phyloP scores from a whole-genome alignment of 2,888 invertebrate genomes.

The Spodoptera picta region DNA sequence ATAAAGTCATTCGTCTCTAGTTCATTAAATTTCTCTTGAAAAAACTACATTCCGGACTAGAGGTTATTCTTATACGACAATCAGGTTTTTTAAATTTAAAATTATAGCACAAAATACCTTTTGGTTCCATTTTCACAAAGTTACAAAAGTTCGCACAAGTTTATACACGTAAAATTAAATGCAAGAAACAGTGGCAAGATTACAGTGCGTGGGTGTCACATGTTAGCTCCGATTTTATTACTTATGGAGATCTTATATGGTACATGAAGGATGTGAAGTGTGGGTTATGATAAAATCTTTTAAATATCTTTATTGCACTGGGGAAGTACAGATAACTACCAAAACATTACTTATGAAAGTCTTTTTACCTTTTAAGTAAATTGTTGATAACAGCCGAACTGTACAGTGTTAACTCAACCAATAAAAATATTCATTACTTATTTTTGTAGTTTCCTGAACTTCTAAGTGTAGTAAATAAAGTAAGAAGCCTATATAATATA shows the following conservation, averaged over 20 bases:
- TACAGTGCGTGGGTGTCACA: constrained; percentile 42
- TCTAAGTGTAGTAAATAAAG: constrained; percentile 5
- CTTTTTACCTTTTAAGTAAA: too few relatives aligned
- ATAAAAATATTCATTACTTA: too few relatives aligned
- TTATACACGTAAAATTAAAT: constrained; percentile 70
- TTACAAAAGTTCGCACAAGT: constrained; percentile 27
- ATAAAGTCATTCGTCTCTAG: constrained; percentile 43
- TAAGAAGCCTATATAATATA: neutral
- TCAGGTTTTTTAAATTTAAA: constrained; percentile 44
- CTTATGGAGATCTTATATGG: neutral
- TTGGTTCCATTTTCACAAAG: constrained; percentile 48
- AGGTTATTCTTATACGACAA: constrained; percentile 46
- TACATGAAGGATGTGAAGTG: constrained; percentile 4
- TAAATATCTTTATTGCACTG: constrained; percentile 8
- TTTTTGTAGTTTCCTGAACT: constrained; percentile 9
- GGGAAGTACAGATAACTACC: neutral
- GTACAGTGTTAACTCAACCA: too few relatives aligned
- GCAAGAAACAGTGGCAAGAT: constrained; percentile 81
- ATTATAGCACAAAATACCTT: constrained; percentile 52
- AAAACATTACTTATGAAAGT: neutral
- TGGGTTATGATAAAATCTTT: constrained; percentile 1
- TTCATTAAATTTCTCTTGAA: constrained; percentile 45
- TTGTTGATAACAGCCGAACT: too few relatives aligned
- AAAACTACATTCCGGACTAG: constrained; percentile 57
- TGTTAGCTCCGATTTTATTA: constrained; percentile 2